phyloP scores from a whole-genome alignment of 2,797 vertebrate genomes.

The Xenentodon cancila region DNA sequence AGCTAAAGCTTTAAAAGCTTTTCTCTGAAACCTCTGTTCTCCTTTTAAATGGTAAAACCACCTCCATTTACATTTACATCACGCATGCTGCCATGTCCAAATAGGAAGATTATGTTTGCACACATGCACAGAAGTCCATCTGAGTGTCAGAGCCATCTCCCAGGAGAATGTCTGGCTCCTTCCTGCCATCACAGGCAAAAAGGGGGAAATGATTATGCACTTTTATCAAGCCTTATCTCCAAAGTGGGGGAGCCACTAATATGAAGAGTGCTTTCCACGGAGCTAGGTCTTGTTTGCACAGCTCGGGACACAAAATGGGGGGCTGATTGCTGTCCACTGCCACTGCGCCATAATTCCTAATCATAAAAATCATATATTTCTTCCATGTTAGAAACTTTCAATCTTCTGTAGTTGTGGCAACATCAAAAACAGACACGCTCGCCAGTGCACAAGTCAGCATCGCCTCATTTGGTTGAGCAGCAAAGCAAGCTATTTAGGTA shows the following conservation, averaged over 20 bases:
- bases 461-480: constrained; percentile 11
- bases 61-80: constrained; percentile 60
- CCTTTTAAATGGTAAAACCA: constrained; percentile 14
- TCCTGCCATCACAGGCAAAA: constrained; percentile 64
- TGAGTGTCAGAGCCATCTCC: constrained; percentile 58
- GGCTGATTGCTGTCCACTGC: constrained; percentile 39
- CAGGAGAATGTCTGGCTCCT: constrained; percentile 65
- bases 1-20: constrained; percentile 55
- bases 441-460: too few species aligned
- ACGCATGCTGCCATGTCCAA: constrained; percentile 34
- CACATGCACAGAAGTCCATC: constrained; percentile 30
- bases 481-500: neutral
- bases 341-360: constrained; percentile 31
- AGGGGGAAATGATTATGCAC: constrained; percentile 67
- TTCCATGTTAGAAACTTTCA: too few species aligned
- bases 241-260: constrained; percentile 72
- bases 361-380: constrained; percentile 3
- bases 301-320: constrained; percentile 37
- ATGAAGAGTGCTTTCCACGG: constrained; percentile 81
- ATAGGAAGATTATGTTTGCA: constrained; percentile 33
- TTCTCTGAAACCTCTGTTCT: constrained; percentile 2
- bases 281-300: constrained; percentile 69
- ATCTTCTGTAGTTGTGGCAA: too few species aligned
- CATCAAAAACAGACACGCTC: too few species aligned
- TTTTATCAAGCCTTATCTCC: constrained; percentile 76